Base-by-base conservation (phyloP, 2,888 invertebrate genomes). In the Chymomyza caudatula region DNA sequence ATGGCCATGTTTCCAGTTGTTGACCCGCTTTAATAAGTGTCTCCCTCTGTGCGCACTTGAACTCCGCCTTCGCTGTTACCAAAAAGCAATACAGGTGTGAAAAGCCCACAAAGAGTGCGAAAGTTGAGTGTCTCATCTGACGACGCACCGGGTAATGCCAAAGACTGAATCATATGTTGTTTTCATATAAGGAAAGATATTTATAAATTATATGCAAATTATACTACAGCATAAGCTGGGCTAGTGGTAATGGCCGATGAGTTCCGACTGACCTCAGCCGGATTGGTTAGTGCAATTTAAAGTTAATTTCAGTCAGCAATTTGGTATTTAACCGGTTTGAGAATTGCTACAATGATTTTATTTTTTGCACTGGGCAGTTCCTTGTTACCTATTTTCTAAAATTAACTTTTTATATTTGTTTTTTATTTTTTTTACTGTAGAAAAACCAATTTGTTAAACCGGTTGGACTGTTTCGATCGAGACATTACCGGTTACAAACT, bases 381-480 rank as follows among this genome's bases (percentile, higher is more conserved):
- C 61, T 65, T 60, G 56, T 64, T 75, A 60, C 53, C 65, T 55
- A 63, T 64, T 64, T 51, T 61, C 69, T 64, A 71, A 71, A 70
- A 72, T 68, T 74, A 63, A 68, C 67, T 57, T 55, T 51, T 52
- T 43, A 53, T 49, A 62, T 51, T 6, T 52, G n/a, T 57, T 52
- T 47, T 6, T 47, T 47, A n/a, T 47, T 47, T 6, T 47, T 47
- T 47, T 47, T 47, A 13, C 15, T 47, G 2, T 37, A 4, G 29
- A 37, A 37, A 37, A 37, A 11, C 56, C 17, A 58, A 57, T 20
- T 43, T 19, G 42, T 3, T 0, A 61, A 74, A 78, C 78, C 80
- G 77, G 78, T 83, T 74, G 47, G 53, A 29, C 17, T 60, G 65
- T 65, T 77, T 66, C 76, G 20, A 65, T 51, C 37, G 25, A 60